Evolutionary conservation across 2,113 vertebrate genomes (phyloP).

Genomic region (Nerophis ophidion): DNA sequence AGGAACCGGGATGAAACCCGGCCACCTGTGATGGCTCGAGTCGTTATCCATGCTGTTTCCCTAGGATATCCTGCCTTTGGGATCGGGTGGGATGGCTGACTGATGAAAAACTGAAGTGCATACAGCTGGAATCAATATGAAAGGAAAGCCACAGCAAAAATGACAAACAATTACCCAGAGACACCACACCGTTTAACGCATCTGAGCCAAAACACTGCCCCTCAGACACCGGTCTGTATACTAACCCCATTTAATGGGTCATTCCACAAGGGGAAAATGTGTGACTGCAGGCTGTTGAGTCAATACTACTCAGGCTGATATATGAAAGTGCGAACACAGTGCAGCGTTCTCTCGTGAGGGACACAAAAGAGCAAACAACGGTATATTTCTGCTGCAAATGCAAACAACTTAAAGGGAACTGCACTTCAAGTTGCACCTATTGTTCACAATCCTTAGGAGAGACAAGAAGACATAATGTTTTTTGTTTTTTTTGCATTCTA

Average conservation of each 20-base stretch:
- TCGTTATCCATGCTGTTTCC: slow-evolving; percentile 20
- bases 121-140: slow-evolving; percentile 16
- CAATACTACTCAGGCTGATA: slow-evolving; percentile 46
- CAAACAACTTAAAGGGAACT: slow-evolving; percentile 7
- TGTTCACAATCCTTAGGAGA: too few species aligned
- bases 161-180: slow-evolving; percentile 41
- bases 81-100: not conserved
- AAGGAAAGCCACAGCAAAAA: slow-evolving; percentile 27
- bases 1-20: slow-evolving; percentile 14
- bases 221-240: slow-evolving; percentile 16
- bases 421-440: too few species aligned
- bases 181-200: slow-evolving; percentile 23
- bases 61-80: slow-evolving; percentile 58
- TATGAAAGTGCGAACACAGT: slow-evolving; percentile 42
- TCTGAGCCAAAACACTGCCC: slow-evolving; percentile 20
- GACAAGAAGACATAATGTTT: too few species aligned
- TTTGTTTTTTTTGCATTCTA: too few species aligned
- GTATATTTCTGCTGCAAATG: slow-evolving; percentile 13
- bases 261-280: slow-evolving; percentile 49
- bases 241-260: slow-evolving; percentile 50
- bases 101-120: not conserved
- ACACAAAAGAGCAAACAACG: slow-evolving; percentile 24
- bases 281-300: slow-evolving; percentile 56
- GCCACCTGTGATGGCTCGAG: slow-evolving; percentile 42
- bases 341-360: slow-evolving; percentile 25